Percentiles rank a stretch among this genome's conserved stretches.
Evolutionary conservation across 2,797 vertebrate genomes (phyloP).

Genomic region (Mionectes olivaceus): DNA sequence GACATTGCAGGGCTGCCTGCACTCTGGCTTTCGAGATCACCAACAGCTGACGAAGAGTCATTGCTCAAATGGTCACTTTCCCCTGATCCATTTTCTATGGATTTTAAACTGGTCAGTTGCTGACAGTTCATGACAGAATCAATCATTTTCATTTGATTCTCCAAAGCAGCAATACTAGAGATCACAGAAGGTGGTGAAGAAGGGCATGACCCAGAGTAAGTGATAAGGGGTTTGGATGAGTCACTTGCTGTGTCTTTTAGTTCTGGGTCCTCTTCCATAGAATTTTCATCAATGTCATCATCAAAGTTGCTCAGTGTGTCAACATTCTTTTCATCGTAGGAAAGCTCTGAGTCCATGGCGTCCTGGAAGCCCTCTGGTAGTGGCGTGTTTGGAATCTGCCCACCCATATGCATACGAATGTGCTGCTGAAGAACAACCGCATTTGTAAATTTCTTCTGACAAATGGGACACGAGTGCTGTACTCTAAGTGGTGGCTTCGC

Average conservation of each 20-base stretch:
- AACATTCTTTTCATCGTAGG: constrained; percentile 91
- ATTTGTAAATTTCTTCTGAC: constrained; percentile 99
- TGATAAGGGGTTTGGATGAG: constrained; percentile 81
- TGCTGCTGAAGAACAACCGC: constrained; percentile 98
- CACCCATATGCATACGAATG: constrained; percentile 99
- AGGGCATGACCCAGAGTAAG: constrained; percentile 86
- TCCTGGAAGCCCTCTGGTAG: constrained; percentile 93
- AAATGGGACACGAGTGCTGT: constrained; percentile 99
- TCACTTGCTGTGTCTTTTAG: constrained; percentile 86
- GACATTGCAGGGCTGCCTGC: constrained; percentile 94
- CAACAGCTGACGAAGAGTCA: constrained; percentile 88
- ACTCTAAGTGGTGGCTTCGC: constrained; percentile 97
- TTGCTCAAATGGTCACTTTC: constrained; percentile 92
- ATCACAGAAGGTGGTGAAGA: constrained; percentile 93
- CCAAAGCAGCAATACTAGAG: constrained; percentile 96
- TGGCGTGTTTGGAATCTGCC: constrained; percentile 96
- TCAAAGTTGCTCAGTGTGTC: constrained; percentile 93
- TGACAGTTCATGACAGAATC: constrained; percentile 91
- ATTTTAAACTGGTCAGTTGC: constrained; percentile 85
- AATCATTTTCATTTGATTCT: constrained; percentile 99
- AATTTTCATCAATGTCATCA: constrained; percentile 93
- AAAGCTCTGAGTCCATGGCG: constrained; percentile 90
- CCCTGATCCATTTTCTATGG: constrained; percentile 86
- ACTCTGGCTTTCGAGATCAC: constrained; percentile 93
- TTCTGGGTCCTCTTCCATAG: constrained; percentile 92